A percentile compares a stretch with the other conserved stretches of the same genome.
These are phyloP conservation scores for Columba janthina DNA, from an alignment of 2,113 vertebrate species.

Conservation along the genomic window DNA sequence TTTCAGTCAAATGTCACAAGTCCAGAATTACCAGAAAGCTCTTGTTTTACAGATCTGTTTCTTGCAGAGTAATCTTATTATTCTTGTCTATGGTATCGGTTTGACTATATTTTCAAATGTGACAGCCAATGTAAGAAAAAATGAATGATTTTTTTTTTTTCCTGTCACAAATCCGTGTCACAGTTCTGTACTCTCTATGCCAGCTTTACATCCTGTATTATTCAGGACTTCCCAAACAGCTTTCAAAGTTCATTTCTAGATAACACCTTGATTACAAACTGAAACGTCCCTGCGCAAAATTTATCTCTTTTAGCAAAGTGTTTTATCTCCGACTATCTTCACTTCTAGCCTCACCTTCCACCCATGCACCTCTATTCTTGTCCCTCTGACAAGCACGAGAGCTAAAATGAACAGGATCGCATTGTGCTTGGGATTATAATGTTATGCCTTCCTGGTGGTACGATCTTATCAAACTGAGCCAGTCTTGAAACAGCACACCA, in stretches of 20 bases:
- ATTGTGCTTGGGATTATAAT: slow-evolving; percentile 45
- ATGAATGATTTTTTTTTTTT: not conserved
- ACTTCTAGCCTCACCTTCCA: not conserved
- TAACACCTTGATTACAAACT: slow-evolving; percentile 41
- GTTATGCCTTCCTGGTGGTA: slow-evolving; percentile 29
- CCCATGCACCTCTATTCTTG: slow-evolving; percentile 35
- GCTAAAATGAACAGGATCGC: slow-evolving; percentile 46
- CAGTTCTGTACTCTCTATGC: not conserved
- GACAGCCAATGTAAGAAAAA: not conserved
- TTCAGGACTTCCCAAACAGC: not conserved
- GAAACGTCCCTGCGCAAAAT: not conserved
- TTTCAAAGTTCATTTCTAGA: slow-evolving; percentile 24
- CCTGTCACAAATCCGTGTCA: not conserved
- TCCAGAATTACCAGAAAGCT: not conserved
- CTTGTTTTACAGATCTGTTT: not conserved
- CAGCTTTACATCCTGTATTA: not conserved
- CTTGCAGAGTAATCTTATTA: not conserved
- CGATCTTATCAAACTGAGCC: slow-evolving; percentile 18
- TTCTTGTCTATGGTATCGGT: not conserved
- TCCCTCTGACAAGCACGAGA: slow-evolving; percentile 51
- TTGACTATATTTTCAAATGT: not conserved
- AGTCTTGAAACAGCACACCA: slow-evolving; percentile 18
- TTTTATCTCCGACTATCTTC: slow-evolving; percentile 15
- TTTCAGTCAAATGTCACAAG: not conserved
- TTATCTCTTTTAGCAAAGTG: slow-evolving; percentile 14